These are phyloP conservation scores for Neomorphus geoffroyi DNA, from an alignment of 2,797 vertebrate genomes.

Conservation along the genomic window DNA sequence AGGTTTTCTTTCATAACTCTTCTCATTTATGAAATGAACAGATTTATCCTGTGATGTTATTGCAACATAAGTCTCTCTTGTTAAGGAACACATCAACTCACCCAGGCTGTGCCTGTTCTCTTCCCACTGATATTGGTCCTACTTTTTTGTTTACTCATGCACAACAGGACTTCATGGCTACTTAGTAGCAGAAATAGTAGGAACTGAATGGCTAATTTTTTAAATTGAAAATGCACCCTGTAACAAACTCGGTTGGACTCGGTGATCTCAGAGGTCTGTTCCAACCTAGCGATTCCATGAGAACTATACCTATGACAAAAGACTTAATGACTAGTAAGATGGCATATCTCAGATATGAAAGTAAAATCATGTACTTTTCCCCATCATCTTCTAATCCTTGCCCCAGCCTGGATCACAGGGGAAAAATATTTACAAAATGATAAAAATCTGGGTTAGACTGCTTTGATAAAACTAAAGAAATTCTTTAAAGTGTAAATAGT, in stretches of 20 bases:
- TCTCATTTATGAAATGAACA: not conserved
- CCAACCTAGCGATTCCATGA: too few relatives aligned
- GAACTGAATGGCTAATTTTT: not conserved
- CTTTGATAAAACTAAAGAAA: not conserved
- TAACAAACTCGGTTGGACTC: too few relatives aligned
- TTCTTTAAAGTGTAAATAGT: not conserved
- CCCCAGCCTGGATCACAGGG: not conserved
- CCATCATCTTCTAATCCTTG: not conserved
- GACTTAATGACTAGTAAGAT: not conserved
- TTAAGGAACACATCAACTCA: not conserved
- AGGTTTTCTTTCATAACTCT: not conserved
- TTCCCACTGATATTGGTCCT: not conserved
- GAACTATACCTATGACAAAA: not conserved
- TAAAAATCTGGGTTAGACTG: not conserved
- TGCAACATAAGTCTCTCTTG: not conserved
- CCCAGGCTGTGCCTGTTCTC: not conserved
- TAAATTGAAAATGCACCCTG: not conserved
- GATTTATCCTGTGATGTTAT: not conserved
- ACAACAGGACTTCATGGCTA: not conserved
- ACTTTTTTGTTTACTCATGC: not conserved
- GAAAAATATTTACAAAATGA: not conserved
- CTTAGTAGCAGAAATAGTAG: constrained; percentile 31
- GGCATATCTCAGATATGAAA: not conserved
- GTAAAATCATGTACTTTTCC: not conserved
- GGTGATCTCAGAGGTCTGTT: too few relatives aligned